These are phyloP conservation scores for Prionace glauca DNA, from an alignment of 2,797 vertebrate species.

Conservation along the genomic window DNA sequence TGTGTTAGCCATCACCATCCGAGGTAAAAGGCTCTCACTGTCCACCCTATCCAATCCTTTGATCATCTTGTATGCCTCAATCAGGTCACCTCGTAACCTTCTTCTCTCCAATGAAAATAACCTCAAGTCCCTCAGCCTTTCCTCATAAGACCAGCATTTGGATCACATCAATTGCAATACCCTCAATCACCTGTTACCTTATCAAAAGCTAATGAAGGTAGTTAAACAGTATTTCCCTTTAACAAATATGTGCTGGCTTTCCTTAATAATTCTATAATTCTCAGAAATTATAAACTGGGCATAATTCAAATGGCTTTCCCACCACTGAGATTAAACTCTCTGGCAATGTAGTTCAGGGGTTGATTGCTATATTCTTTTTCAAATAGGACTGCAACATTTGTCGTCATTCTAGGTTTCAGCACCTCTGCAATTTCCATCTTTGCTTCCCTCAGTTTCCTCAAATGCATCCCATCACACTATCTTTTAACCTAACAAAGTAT, in stretches of 20 bases:
- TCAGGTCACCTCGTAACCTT: too few species aligned
- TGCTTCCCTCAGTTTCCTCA: not conserved
- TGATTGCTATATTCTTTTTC: not conserved
- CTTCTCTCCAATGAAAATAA: too few species aligned
- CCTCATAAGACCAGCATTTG: too few species aligned
- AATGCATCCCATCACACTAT: not conserved
- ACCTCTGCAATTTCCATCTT: not conserved
- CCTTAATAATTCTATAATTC: not conserved
- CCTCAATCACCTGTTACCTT: not conserved
- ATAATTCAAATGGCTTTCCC: not conserved
- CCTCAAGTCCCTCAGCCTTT: too few species aligned
- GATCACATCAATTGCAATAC: not conserved
- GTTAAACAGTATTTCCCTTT: not conserved
- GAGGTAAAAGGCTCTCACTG: too few species aligned
- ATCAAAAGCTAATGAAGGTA: not conserved
- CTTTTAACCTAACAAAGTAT: not conserved
- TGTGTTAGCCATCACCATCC: too few species aligned
- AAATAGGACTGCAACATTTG: too few species aligned
- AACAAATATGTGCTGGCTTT: not conserved
- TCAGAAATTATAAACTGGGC: not conserved
- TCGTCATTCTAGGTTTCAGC: not conserved
- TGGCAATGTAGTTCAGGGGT: not conserved
- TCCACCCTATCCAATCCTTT: too few species aligned
- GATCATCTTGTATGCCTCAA: too few species aligned
- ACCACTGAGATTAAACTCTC: not conserved